Conservation (phyloP, 2,888 invertebrate species). For the Microplitis deprimator region DNA sequence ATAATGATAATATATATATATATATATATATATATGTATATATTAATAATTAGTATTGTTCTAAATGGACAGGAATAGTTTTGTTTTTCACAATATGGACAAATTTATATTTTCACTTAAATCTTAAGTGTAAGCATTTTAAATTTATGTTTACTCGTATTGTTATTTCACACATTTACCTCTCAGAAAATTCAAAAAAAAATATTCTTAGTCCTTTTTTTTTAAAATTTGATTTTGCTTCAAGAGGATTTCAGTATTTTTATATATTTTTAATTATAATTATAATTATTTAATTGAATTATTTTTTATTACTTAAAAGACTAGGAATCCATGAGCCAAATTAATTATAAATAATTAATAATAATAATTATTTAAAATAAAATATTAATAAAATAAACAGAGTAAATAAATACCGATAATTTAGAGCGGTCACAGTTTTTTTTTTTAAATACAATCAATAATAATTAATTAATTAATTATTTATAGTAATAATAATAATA, state of each 20-base stretch:
- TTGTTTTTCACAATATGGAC: constrained; percentile 56
- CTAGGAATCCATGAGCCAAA: constrained; percentile 52
- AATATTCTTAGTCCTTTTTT: constrained; percentile 46
- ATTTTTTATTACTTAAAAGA: constrained; percentile 43
- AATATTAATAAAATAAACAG: constrained; percentile 34
- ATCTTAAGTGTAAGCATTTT: constrained; percentile 53
- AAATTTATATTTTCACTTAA: constrained; percentile 50
- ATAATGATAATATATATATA: constrained; percentile 46
- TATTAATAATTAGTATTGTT: constrained; percentile 63
- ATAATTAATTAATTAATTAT: constrained; percentile 17
- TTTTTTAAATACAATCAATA: constrained; percentile 1
- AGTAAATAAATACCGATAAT: background rate
- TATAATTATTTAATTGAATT: constrained; percentile 15
- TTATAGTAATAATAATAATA: constrained; percentile 35
- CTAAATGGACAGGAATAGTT: constrained; percentile 69
- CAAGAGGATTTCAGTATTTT: constrained; percentile 29
- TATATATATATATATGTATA: constrained; percentile 51
- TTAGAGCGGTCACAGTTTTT: constrained; percentile 8
- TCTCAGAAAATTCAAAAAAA: constrained; percentile 43
- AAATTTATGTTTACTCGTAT: constrained; percentile 47
- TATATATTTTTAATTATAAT: constrained; percentile 32
- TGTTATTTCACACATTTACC: constrained; percentile 42
- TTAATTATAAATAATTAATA: constrained; percentile 48
- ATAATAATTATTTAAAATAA: constrained; percentile 39
- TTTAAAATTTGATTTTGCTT: constrained; percentile 50